Evolutionary conservation across 2,888 invertebrate species (phyloP), one percentile per base, ranked within the genome.

Genomic region (Ectemnius lituratus): DNA sequence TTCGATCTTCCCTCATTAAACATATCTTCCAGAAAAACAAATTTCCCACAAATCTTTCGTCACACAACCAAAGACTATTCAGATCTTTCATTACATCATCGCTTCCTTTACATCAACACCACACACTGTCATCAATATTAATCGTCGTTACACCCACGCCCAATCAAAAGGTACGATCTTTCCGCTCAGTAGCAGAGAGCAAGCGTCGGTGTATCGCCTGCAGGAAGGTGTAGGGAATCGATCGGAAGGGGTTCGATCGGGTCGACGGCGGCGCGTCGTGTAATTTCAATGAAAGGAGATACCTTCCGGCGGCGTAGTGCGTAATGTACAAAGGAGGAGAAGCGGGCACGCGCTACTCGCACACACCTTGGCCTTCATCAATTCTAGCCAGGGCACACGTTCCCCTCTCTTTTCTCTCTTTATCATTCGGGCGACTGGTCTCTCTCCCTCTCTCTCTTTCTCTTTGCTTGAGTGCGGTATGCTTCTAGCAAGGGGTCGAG

Each of bases 271-370:
- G 62, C n/a, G 52, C 14, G 52, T 57, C 60, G 14, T 68, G 65
- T 75, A 80, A 78, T 87, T 85, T 86, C 81, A 85, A 86, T 84
- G 87, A 88, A 88, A 87, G 85, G 75, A 80, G 85, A 86, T 87
- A 87, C 85, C 83, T 79, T 83, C 73, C 76, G 75, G 64, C 59
- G 37, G 37, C 37, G 5, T 6, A 37, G 56, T 60, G 61, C 23
- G 27, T 20, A 16, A 47, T 57, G 57, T 45, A 16, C 14, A 27
- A 20, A 18, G 23, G 23, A 64, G 70, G 62, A 67, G 45, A 14
- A 6, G 14, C 62, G 14, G 62, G 47, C 23, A 71, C 70, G 73
- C 52, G 52, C 37, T 6, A 37, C 37, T 37, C 37, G 37, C 37
- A 37, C 79, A 73, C 76, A 78, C 78, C 70, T 76, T 73, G 65